A percentile compares a stretch with the other conserved stretches of the same genome.
These are phyloP conservation scores for Trichogramma dendrolimi DNA, from an alignment of 2,888 invertebrate genomes.

Conservation along the genomic window DNA sequence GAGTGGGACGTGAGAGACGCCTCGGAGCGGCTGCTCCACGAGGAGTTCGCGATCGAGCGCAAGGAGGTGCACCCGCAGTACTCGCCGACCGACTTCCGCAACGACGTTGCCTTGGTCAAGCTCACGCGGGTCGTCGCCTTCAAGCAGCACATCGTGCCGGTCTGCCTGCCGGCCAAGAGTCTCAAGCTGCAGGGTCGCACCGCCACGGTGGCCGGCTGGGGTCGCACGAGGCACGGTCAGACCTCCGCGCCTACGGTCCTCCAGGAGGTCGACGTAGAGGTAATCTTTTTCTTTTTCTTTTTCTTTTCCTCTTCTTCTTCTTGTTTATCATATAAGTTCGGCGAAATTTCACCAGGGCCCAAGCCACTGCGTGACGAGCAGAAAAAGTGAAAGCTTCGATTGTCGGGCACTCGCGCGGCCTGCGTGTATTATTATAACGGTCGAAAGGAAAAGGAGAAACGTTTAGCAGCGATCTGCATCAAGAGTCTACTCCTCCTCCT, in stretches of 20 bases:
- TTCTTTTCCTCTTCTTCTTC: not conserved
- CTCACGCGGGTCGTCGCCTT: slow-evolving; percentile 77
- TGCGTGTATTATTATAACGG: not conserved
- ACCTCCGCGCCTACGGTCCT: slow-evolving; percentile 82
- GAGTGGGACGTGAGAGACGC: slow-evolving; percentile 89
- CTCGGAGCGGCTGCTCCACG: slow-evolving; percentile 77
- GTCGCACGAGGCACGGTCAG: slow-evolving; percentile 82
- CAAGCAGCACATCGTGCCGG: slow-evolving; percentile 88
- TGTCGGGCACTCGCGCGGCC: not conserved
- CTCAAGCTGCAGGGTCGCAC: slow-evolving; percentile 79
- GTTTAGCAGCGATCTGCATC: not conserved
- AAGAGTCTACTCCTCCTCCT: not conserved
- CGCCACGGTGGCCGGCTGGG: slow-evolving; percentile 92
- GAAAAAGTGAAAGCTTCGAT: slow-evolving; percentile 2
- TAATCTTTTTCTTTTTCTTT: slow-evolving; percentile 24
- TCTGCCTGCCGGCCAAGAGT: slow-evolving; percentile 77
- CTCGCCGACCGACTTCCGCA: slow-evolving; percentile 85
- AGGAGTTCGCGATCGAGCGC: slow-evolving; percentile 82
- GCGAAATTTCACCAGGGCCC: too few species aligned
- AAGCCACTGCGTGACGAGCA: not conserved
- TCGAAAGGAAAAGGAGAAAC: slow-evolving; percentile 4
- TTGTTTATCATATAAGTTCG: not conserved
- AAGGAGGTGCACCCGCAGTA: slow-evolving; percentile 88
- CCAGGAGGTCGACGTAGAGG: slow-evolving; percentile 79
- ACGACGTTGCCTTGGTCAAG: slow-evolving; percentile 81